Evolutionary conservation across 2,113 vertebrate species (phyloP), one percentile per base, ranked within the genome.

Genomic region (Felis chaus): DNA sequence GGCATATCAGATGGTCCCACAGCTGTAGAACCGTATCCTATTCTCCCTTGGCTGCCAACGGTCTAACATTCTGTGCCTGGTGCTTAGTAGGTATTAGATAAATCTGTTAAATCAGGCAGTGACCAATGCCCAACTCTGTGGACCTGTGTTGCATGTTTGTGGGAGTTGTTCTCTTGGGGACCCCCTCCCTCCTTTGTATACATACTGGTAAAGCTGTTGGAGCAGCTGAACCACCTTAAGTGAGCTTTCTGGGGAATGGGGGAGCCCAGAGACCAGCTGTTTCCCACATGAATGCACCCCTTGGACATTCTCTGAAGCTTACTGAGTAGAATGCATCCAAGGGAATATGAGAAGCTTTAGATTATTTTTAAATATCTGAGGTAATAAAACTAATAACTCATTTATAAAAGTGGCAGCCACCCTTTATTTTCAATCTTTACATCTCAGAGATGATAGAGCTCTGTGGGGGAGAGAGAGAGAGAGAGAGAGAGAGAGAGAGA

Each of bases 321-420:
- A 36, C 39, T 45, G 9, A 25, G 14, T 10, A 90, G 78, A 89
- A 89, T 25, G 15, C 10, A 33, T 41, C 61, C 85, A 89, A 69
- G 39, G 68, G 27, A 25, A 36, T 5, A 71, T 61, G 36, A 76
- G 50, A 87, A 21, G 33, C 15, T 91, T 87, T 45, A 39, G 33
- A 73, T 87, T 76, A 41, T 45, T 89, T 93, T 95, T 63, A 97
- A 96, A 82, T 78, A 96, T 55, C 33, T 69, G 19, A 53, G n/a
- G 27, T 84, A 86, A 96, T 92, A 86, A 96, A 97, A 91, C 3
- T 55, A 91, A 94, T 94, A 92, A 94, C 63, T 95, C 57, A 88
- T 81, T 88, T 89, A 82, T 57, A 41, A 96, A 80, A 73, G n/a
- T 96, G 84, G 41, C 68, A 88, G 19, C 94, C 10, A 0, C 53